Conservation (phyloP, 1,140 invertebrate species). For the Eueides isabella region DNA sequence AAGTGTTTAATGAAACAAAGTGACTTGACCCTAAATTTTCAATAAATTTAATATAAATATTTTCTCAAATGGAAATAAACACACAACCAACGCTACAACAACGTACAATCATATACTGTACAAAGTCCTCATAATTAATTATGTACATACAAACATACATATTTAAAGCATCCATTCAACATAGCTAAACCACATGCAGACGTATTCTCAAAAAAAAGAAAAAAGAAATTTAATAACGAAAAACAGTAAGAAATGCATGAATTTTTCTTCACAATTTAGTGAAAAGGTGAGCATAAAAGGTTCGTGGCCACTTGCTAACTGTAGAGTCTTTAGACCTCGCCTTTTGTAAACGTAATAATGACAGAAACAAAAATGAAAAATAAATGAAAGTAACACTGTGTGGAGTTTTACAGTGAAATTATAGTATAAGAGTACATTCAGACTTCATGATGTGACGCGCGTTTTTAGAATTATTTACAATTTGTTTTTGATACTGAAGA, state of each 20-base stretch:
- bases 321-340: not conserved
- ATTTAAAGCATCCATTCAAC: not conserved
- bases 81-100: not conserved
- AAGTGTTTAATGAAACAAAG: too few relatives aligned
- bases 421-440: not conserved
- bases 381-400: slow-evolving; percentile 11
- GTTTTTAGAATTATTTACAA: not conserved
- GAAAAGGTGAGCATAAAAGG: slow-evolving; percentile 7
- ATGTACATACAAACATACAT: not conserved
- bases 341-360: slow-evolving; percentile 2
- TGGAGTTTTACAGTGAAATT: not conserved
- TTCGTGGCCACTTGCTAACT: slow-evolving; percentile 5
- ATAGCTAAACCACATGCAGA: not conserved
- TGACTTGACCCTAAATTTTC: too few relatives aligned
- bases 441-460: not conserved
- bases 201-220: not conserved
- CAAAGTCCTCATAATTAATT: too few relatives aligned
- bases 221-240: not conserved
- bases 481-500: too few relatives aligned
- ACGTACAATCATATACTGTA: too few relatives aligned
- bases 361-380: not conserved
- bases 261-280: not conserved
- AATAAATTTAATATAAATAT: not conserved
- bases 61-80: not conserved
- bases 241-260: not conserved